A percentile compares a stretch with the other conserved stretches of the same genome.
Conservation (phyloP, 2,797 vertebrate genomes). For the Eupleurogrammus muticus region DNA sequence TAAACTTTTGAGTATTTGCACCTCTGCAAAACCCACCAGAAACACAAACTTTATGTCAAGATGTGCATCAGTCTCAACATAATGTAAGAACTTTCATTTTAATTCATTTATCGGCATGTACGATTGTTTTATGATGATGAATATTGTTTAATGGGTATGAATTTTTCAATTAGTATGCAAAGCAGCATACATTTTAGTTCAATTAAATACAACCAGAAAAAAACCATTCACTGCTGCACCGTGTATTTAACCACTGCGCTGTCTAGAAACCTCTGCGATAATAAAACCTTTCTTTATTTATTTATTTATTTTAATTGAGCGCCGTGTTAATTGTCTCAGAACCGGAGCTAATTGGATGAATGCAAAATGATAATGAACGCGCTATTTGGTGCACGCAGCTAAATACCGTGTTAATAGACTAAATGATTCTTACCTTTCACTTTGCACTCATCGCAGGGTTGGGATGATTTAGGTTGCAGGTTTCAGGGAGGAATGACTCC, state of each 20-base stretch:
- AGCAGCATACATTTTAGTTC: background rate
- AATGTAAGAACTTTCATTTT: background rate
- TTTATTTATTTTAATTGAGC: background rate
- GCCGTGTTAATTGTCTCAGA: background rate
- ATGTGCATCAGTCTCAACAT: background rate
- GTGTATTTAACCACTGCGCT: background rate
- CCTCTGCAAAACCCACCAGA: background rate
- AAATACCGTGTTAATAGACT: background rate
- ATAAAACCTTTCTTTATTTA: background rate
- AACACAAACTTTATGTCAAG: background rate
- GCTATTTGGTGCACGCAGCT: background rate
- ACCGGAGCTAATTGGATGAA: too few species aligned
- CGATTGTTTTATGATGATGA: background rate
- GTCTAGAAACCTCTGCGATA: background rate
- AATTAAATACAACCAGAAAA: background rate
- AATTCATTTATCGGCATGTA: background rate
- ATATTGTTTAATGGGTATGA: too few species aligned
- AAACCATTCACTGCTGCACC: too few species aligned
- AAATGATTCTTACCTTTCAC: conserved; percentile 40
- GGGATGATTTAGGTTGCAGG: background rate
- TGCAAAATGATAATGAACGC: background rate
- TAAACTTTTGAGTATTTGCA: background rate
- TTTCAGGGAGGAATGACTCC: background rate
- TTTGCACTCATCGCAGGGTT: background rate
- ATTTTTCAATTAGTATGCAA: background rate